Evolutionary conservation across 2,888 invertebrate species (phyloP), one percentile per base, ranked within the genome.

Genomic region (Heliothis peltigera): DNA sequence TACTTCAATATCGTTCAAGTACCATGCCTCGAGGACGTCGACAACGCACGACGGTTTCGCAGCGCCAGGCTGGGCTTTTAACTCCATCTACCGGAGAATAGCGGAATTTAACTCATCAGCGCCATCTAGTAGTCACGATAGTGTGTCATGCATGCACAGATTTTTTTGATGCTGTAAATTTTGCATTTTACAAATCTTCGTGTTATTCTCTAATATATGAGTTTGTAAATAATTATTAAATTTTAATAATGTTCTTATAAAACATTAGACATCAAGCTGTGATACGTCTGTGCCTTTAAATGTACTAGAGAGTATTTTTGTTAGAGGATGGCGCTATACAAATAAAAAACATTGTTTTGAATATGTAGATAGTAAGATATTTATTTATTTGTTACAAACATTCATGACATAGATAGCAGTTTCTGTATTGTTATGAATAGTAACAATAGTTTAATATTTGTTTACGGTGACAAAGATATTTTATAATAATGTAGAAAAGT

Each of bases 1-100:
- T 98, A 98, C 89, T 98, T 98, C 89, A 98, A 98, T 88, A 91
- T 98, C 72, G 96, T 98, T 46, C 97, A 97, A 90, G 96, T 97
- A 10, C 96, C 96, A 15, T 97, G 97, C 81, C 93, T 97, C 56
- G 96, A 96, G 61, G 97, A 97, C 79, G 80, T 82, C 8, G 86
- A 91, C 42, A 71, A 76, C 12, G 95, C 94, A 15, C 87, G 91
- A 71, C 84, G 84, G 60, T 96, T 96, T 86, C 88, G 96, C 59
- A 92, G 92, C 68, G 95, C 96, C 12, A 95, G 92, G 77, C 90
- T 91, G 76, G 95, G 95, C 75, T 96, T 96, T 82, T 96, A 93
- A 82, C 83, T 64, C 51, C 84, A 82, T 81, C 88, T 87, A 80
- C 74, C 75, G 85, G 83, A 81, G 79, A 76, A 58, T 87, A 87